Evolutionary conservation across 2,797 vertebrate species (phyloP).

Genomic region (Dendrocincla tyrannina): DNA sequence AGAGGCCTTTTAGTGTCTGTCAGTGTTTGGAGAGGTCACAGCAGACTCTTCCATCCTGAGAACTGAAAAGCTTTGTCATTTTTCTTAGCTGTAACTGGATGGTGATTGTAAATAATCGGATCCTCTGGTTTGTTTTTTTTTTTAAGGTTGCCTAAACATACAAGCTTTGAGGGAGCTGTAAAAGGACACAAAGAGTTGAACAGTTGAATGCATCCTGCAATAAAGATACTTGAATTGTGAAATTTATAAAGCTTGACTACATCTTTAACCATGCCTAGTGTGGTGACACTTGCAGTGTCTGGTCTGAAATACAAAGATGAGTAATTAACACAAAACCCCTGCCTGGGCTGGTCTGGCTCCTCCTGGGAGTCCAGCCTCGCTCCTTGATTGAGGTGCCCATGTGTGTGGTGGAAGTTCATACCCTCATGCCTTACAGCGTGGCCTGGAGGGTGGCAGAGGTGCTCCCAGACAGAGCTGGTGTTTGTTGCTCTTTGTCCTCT

Average conservation of each 20-base stretch:
- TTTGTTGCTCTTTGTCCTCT: neutral
- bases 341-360: neutral
- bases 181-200: neutral
- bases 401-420: neutral
- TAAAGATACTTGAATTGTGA: neutral
- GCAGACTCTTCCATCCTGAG: neutral
- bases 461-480: neutral
- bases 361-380: neutral
- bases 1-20: neutral
- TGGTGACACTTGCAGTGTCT: neutral
- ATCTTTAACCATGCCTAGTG: neutral
- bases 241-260: neutral
- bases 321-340: neutral
- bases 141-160: neutral
- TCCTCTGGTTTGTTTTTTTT: neutral
- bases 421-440: accelerated
- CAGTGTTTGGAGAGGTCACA: neutral
- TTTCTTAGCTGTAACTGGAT: neutral
- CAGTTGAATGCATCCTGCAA: neutral
- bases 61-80: neutral
- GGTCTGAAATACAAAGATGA: neutral
- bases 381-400: neutral
- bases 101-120: neutral
- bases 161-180: neutral
- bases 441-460: neutral